phyloP scores from a whole-genome alignment of 2,888 invertebrate genomes.

The Drosophila affinis region DNA sequence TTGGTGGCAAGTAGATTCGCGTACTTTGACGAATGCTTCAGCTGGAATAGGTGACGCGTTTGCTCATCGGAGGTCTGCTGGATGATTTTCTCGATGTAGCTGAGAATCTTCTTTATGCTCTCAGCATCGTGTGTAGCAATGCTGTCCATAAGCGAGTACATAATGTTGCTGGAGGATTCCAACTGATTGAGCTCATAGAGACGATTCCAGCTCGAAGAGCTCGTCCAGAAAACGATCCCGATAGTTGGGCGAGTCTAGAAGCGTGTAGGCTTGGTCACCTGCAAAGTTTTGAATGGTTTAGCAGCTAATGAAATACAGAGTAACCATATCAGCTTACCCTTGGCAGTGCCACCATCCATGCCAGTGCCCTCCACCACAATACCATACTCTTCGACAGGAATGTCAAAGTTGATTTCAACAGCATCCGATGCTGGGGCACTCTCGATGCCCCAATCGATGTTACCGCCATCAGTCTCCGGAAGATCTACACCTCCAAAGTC shows the following conservation, averaged over 20 bases:
- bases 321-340: slow-evolving; percentile 51
- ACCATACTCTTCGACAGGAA: slow-evolving; percentile 84
- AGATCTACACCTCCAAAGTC: slow-evolving; percentile 67
- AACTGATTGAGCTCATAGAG: slow-evolving; percentile 89
- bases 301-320: neutral
- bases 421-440: slow-evolving; percentile 68
- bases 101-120: slow-evolving; percentile 77
- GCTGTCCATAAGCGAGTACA: slow-evolving; percentile 82
- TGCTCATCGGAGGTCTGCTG: slow-evolving; percentile 88
- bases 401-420: slow-evolving; percentile 87
- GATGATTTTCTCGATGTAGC: slow-evolving; percentile 85
- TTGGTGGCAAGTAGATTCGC: slow-evolving; percentile 91
- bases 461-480: slow-evolving; percentile 83
- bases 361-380: slow-evolving; percentile 86
- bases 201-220: slow-evolving; percentile 92
- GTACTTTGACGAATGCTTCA: slow-evolving; percentile 93
- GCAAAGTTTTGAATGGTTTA: slow-evolving; percentile 60
- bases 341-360: slow-evolving; percentile 90
- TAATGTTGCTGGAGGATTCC: slow-evolving; percentile 83
- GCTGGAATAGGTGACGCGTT: slow-evolving; percentile 89
- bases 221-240: slow-evolving; percentile 93
- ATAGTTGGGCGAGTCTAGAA: slow-evolving; percentile 93
- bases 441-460: slow-evolving; percentile 89
- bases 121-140: slow-evolving; percentile 81
- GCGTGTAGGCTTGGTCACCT: slow-evolving; percentile 92